Base-by-base conservation (phyloP, 2,888 invertebrate species). In the Andrena flavipes region DNA sequence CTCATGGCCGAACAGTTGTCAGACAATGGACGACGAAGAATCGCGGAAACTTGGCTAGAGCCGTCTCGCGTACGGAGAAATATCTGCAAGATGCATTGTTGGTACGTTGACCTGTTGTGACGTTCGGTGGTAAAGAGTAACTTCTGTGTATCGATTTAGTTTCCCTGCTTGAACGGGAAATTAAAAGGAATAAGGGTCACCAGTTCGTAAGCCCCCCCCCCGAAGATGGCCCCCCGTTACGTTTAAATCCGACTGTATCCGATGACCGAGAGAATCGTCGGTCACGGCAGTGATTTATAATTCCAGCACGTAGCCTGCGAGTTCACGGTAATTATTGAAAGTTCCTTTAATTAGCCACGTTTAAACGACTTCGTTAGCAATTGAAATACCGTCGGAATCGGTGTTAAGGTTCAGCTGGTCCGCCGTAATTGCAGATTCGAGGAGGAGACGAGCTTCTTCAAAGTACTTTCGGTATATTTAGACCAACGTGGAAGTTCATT, bases 311-410 rank as follows among this genome's bases (percentile, higher is more conserved):
- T 16, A 42, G 42, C 4, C 42, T 16, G 42, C 42, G 42, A 42
- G 42, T 16, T 42, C 42, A 5, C 42, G 42, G 33, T 49, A 16
- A 29, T 76, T 68, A 79, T 84, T 74, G 77, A 85, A 78, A 69
- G 67, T 76, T 84, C 78, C 73, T 76, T 65, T 65, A 69, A 78
- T 85, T 76, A 86, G 77, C 76, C 71, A 56, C 72, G 64, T 63
- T 72, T 60, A 69, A 73, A 62, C 51, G 76, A 76, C 73, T 74
- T 84, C 56, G 78, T 85, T 84, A 79, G 76, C 82, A 76, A 84
- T 84, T 84, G 82, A 85, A 78, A 84, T 82, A 48, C 67, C 60
- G 62, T 54, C n/a, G 26, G 76, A 70, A 42, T 69, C 76, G 72
- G 49, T 51, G 72, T 73, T 64, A n/a, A 20, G 64, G 74, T 63